Base-by-base conservation (phyloP, 2,888 invertebrate genomes). In the Pandemis heparana region DNA sequence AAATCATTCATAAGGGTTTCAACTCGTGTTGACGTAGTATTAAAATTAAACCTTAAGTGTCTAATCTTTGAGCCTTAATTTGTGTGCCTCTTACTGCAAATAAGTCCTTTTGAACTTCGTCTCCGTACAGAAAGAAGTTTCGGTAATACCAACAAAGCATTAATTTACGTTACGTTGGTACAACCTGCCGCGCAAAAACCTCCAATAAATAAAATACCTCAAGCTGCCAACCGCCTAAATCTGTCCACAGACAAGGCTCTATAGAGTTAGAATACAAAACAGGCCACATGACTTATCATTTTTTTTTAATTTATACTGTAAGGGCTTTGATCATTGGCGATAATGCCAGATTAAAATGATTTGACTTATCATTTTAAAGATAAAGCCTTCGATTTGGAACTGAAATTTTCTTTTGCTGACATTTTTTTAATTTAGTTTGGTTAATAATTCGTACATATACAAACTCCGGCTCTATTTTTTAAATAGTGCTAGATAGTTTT, bases 171-270 rank as follows among this genome's bases (percentile, higher is more conserved):
- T 41, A 66, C 12, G 38, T 32, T 39, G 12, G 12, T n/a, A 32
- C 39, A 56, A 39, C 6, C 14, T 23, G 56, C 63, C n/a, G 23
- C 14, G 46, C 63, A 63, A 43, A 62, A 62, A 41, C 6, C 12
- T 41, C 39, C 41, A 59, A 56, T 67, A 66, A 56, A n/a, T n/a
- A n/a, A 32, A 56, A 59, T 60, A 32, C 67, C n/a, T 43, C 18
- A 67, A 32, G 67, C 23, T 66, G 16, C 39, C 61, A 61, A 9
- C 51, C 53, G 8, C 10, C 53, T 18, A 60, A 38, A 60, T 38
- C 59, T 32, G 23, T 32, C 23, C 38, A 38, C 38, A 7, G 14
- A 60, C 14, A 60, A 32, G 3, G 18, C n/a, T 18, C 18, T 53
- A 18, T 18, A 53, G 53, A 18, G 10, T 18, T 53, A 10, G 18